phyloP scores from a whole-genome alignment of 2,113 vertebrate genomes.

The Lucifuga dentata region DNA sequence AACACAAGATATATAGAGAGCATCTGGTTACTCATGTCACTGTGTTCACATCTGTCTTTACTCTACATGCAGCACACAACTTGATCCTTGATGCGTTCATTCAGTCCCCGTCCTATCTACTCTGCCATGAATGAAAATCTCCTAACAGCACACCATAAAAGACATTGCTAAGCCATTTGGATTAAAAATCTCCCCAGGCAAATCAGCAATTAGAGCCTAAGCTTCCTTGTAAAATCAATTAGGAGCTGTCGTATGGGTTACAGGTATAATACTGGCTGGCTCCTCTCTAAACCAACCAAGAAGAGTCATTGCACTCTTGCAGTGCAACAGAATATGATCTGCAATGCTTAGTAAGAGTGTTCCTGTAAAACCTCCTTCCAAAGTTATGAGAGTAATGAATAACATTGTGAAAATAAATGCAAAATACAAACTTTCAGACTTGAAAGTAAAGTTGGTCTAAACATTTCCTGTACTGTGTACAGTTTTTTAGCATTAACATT shows the following conservation, averaged over 20 bases:
- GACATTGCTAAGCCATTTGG: conserved; percentile 66
- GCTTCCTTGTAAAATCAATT: conserved; percentile 78
- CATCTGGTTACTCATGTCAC: conserved; percentile 31
- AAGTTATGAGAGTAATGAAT: conserved; percentile 13
- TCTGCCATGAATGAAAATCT: conserved; percentile 64
- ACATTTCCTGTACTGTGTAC: too few species aligned
- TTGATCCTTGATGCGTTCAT: conserved; percentile 44
- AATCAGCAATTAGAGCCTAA: conserved; percentile 77
- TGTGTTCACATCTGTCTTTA: conserved; percentile 20
- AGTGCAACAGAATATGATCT: conserved; percentile 41
- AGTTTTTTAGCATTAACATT: too few species aligned
- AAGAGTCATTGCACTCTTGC: conserved; percentile 41
- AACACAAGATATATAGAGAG: background rate
- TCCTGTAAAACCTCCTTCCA: conserved; percentile 11
- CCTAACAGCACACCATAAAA: conserved; percentile 51
- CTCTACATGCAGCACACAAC: conserved; percentile 41
- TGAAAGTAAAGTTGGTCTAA: background rate
- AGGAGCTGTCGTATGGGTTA: conserved; percentile 65
- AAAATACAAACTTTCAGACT: background rate
- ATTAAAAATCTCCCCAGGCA: conserved; percentile 72
- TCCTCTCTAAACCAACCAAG: conserved; percentile 51
- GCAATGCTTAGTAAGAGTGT: conserved; percentile 20
- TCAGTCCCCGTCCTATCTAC: conserved; percentile 35
- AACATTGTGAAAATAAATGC: conserved; percentile 5
- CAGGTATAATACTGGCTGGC: conserved; percentile 65